Conservation (phyloP, 2,113 vertebrate species). For the Cinclus mexicanus region DNA sequence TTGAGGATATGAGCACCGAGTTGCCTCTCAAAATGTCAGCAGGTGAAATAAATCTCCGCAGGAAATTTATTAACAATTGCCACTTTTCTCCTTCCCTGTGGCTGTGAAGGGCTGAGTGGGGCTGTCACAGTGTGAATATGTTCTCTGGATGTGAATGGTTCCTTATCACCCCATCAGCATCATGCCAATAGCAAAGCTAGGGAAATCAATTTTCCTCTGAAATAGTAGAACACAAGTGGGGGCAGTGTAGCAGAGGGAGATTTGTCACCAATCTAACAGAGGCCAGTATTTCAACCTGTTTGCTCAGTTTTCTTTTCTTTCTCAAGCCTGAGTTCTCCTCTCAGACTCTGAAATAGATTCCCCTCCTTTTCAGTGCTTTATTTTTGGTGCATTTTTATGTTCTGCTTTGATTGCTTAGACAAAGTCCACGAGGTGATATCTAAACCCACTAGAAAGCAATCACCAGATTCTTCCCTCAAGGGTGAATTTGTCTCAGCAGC, state of each 20-base stretch:
- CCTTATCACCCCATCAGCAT: constrained; percentile 18
- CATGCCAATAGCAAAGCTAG: not conserved
- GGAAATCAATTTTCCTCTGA: constrained; percentile 45
- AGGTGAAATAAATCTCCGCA: constrained; percentile 41
- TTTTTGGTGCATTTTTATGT: not conserved
- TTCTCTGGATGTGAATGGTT: not conserved
- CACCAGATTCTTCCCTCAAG: not conserved
- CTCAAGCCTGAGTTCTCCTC: not conserved
- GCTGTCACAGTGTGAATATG: not conserved
- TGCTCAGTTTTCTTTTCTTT: not conserved
- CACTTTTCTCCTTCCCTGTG: constrained; percentile 15
- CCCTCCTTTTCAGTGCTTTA: not conserved
- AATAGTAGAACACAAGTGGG: not conserved
- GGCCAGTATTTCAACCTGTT: not conserved
- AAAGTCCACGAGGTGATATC: not conserved
- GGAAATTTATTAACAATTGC: constrained; percentile 40
- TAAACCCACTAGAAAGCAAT: not conserved
- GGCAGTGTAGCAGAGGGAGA: not conserved
- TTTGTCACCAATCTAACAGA: constrained; percentile 11
- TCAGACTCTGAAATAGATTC: not conserved
- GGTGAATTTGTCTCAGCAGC: not conserved
- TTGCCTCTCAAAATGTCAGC: constrained; percentile 32
- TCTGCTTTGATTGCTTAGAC: not conserved
- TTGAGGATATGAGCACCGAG: constrained; percentile 21
- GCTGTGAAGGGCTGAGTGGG: not conserved